Evolutionary conservation across 2,797 vertebrate genomes (phyloP).

Genomic region (Sebastes aleutianus): DNA sequence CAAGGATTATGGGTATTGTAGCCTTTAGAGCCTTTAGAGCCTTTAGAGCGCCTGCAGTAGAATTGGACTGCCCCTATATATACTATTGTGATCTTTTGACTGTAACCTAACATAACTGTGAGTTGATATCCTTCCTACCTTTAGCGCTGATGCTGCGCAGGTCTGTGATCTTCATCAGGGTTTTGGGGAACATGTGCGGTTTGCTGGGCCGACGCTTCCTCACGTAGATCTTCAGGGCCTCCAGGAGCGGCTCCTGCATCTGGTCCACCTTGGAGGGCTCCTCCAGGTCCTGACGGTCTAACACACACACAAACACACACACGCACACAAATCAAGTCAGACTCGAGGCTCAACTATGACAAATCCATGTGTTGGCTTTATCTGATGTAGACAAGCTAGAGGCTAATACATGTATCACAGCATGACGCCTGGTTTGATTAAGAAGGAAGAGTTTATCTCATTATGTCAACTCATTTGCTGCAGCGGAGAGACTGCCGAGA

Average conservation of each 20-base stretch:
- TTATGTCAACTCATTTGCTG: slow-evolving; percentile 42
- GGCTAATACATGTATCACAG: slow-evolving; percentile 16
- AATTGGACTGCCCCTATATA: too few species aligned
- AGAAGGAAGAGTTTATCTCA: slow-evolving; percentile 34
- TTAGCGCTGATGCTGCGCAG: slow-evolving; percentile 98
- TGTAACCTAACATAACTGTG: background rate
- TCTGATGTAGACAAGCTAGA: slow-evolving; percentile 36
- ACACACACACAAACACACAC: slow-evolving; percentile 17
- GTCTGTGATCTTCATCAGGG: slow-evolving; percentile 99
- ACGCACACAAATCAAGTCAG: slow-evolving; percentile 19
- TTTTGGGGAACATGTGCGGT: slow-evolving; percentile 99
- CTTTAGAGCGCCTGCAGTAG: too few species aligned
- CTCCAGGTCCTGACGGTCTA: slow-evolving; percentile 96
- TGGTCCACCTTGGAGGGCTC: slow-evolving; percentile 96
- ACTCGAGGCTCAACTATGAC: background rate
- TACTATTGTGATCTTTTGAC: too few species aligned
- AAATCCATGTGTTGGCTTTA: slow-evolving; percentile 29
- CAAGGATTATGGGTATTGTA: too few species aligned
- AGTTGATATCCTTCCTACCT: slow-evolving; percentile 76
- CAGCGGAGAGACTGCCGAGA: slow-evolving; percentile 7
- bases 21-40: too few species aligned
- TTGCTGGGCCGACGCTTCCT: slow-evolving; percentile 94
- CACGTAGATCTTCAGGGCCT: slow-evolving; percentile 97
- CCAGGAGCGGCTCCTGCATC: slow-evolving; percentile 94
- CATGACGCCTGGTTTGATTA: slow-evolving; percentile 23